Evolutionary conservation across 2,888 invertebrate species (phyloP).

Genomic region (Schrankia costaestrigalis): DNA sequence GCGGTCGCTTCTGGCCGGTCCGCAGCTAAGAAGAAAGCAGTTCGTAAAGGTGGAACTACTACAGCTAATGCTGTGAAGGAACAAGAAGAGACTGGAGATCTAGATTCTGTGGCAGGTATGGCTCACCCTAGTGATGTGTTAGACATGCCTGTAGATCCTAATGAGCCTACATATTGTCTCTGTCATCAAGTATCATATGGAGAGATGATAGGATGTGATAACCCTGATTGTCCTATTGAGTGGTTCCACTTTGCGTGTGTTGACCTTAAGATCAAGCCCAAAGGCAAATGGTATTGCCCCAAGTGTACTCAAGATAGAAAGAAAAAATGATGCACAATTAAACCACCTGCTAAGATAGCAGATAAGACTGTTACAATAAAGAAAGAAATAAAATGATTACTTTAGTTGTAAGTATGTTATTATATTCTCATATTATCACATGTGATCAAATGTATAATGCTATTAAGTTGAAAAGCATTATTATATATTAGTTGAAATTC

Average conservation of each 20-base stretch:
- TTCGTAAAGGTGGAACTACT: constrained; percentile 61
- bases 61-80: constrained; percentile 61
- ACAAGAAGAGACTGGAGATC: constrained; percentile 68
- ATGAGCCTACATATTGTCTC: constrained; percentile 98
- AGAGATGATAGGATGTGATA: constrained; percentile 98
- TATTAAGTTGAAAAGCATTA: constrained; percentile 16
- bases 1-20: constrained; percentile 61
- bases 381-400: constrained; percentile 58
- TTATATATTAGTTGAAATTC: constrained; percentile 21
- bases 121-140: constrained; percentile 94
- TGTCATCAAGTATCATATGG: constrained; percentile 98
- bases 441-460: constrained; percentile 13
- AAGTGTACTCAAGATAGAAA: constrained; percentile 92
- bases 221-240: constrained; percentile 92
- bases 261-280: constrained; percentile 93
- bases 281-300: constrained; percentile 98
- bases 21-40: constrained; percentile 67
- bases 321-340: constrained; percentile 83
- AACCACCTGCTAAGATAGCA: constrained; percentile 53
- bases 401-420: constrained; percentile 18
- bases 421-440: constrained; percentile 15
- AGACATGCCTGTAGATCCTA: constrained; percentile 97
- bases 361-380: constrained; percentile 67
- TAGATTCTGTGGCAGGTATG: constrained; percentile 79
- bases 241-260: constrained; percentile 99